These are phyloP conservation scores for Nannobrachium achirus DNA, from an alignment of 2,113 vertebrate species.

Conservation along the genomic window DNA sequence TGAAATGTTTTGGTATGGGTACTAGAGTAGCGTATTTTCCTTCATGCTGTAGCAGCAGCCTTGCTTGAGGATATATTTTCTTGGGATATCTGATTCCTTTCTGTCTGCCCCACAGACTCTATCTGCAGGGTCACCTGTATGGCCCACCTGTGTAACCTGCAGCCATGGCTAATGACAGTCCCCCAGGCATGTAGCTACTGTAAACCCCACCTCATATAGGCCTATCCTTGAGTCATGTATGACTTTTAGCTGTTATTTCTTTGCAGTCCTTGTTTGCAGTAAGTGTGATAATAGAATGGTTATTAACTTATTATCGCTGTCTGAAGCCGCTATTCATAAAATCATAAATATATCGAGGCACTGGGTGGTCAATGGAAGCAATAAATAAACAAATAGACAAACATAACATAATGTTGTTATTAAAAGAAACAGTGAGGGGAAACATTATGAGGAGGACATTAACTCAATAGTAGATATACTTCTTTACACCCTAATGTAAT, in stretches of 20 bases:
- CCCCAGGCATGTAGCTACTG: no score
- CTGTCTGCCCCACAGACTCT: background rate
- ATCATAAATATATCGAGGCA: no score
- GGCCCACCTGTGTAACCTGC: slow-evolving; percentile 32
- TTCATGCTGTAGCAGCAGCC: background rate
- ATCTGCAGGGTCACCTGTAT: slow-evolving; percentile 4
- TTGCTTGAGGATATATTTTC: background rate
- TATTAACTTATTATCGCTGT: background rate
- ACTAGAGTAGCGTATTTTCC: background rate
- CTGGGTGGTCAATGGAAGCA: background rate
- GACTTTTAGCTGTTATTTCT: background rate
- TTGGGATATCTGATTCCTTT: background rate
- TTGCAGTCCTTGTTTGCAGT: no score
- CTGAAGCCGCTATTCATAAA: background rate
- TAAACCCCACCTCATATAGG: background rate
- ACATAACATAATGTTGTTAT: no score
- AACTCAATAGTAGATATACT: no score
- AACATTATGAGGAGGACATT: no score
- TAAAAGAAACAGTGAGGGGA: no score
- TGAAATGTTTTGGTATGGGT: no score
- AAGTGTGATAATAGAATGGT: background rate
- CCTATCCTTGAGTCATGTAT: background rate
- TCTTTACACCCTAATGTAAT: no score
- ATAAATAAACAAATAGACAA: background rate
- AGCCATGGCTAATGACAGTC: slow-evolving; percentile 5